These are phyloP conservation scores for Homalodisca vitripennis DNA, from an alignment of 1,140 invertebrate species.

Conservation along the genomic window DNA sequence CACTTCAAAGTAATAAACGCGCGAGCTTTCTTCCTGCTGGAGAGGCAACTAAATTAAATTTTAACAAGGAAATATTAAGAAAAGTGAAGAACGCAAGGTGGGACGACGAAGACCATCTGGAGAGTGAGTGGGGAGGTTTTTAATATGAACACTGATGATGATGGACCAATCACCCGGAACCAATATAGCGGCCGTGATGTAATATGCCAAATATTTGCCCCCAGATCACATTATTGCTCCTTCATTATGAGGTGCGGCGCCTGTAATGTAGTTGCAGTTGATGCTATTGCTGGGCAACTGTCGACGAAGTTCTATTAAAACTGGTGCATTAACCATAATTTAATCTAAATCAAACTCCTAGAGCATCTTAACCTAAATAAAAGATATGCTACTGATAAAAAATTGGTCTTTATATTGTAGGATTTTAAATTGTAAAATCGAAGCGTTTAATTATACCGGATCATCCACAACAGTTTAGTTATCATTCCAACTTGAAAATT, in stretches of 20 bases:
- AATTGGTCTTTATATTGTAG: too few relatives aligned
- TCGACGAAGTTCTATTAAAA: too few relatives aligned
- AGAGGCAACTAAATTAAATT: constrained; percentile 6
- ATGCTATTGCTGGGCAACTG: too few relatives aligned
- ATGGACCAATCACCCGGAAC: constrained; percentile 15
- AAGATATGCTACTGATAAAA: too few relatives aligned
- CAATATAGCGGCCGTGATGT: constrained; percentile 14
- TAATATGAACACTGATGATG: constrained; percentile 10
- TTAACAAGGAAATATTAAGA: constrained; percentile 8
- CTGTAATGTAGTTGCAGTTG: too few relatives aligned
- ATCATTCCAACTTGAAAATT: too few relatives aligned
- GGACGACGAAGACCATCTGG: not conserved
- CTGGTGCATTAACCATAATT: too few relatives aligned
- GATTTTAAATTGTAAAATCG: too few relatives aligned
- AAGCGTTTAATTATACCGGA: too few relatives aligned
- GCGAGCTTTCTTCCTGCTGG: not conserved
- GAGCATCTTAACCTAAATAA: too few relatives aligned
- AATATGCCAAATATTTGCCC: constrained; percentile 24
- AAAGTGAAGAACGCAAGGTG: not conserved
- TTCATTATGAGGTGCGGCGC: constrained; percentile 17
- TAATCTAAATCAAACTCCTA: too few relatives aligned
- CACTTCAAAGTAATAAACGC: constrained; percentile 4
- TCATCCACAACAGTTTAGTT: too few relatives aligned
- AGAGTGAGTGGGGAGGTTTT: not conserved
- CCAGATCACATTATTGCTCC: constrained; percentile 20